Base-by-base conservation (phyloP, 2,888 invertebrate species). In the Autographa gamma region DNA sequence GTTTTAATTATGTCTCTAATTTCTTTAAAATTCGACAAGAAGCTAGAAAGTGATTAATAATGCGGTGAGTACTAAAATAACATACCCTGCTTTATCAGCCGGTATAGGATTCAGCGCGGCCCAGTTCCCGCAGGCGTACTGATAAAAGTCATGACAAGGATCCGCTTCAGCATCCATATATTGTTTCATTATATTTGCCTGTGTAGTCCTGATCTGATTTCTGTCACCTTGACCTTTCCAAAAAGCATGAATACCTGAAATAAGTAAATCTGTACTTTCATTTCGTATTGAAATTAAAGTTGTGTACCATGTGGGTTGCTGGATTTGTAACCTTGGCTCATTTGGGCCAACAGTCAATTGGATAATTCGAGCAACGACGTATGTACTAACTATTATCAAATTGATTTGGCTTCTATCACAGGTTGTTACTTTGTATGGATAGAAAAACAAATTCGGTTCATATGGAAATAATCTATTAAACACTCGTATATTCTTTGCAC, bases 41-140 rank as follows among this genome's bases (percentile, higher is more conserved):
- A 25, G 2, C 13, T 19, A 3, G 4, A 25, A 56, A 19, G 18
- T 19, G 1, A 19, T 54, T 56, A 4, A 56, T 56, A 5, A 18
- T 18, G 19, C 25, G 13, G 19, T 48, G 13, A 25, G 11, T 38
- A 59, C 62, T 2, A 32, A 0, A 56, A n/a, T 18, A 34, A 77
- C 78, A 31, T 89, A 95, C 86, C 97, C 97, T 8, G 98, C 97
- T 92, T 98, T 98, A 86, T 98, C 98, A 64, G 98, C 97, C 2
- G 99, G 99, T 85, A 99, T 98, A 0, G 98, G 98, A 92, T 98
- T 98, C 58, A 97, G 95, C 64, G 97, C 96, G 43, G 97, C 97
- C 98, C 98, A 98, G 85, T 98, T 98, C 0, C 98, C 98, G 89
- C 97, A 98, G 0, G 98, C 97, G 85, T 97, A 98, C 85, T 97